These are phyloP conservation scores for Drosophila busckii DNA, from an alignment of 1,140 invertebrate genomes.

Conservation along the genomic window DNA sequence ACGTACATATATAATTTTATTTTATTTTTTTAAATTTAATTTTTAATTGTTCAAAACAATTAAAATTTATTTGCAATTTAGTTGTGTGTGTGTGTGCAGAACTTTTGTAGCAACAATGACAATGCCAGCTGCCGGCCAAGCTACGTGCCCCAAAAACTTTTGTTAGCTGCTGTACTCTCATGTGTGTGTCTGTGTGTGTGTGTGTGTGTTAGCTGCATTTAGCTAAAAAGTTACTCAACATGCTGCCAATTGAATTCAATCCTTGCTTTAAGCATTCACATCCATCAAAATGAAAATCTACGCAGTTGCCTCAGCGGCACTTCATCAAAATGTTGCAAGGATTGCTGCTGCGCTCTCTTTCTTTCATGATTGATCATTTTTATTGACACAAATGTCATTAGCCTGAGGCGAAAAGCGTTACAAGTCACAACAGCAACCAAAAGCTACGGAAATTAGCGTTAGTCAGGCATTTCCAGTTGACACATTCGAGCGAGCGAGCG, in stretches of 20 bases:
- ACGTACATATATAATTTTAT: constrained; percentile 4
- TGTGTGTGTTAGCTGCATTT: constrained; percentile 24
- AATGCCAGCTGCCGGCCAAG: constrained; percentile 46
- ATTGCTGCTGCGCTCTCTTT: neutral
- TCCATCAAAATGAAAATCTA: constrained; percentile 27
- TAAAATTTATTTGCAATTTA: constrained; percentile 66
- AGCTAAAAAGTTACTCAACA: neutral
- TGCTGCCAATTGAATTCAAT: constrained; percentile 22
- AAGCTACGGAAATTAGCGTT: constrained; percentile 62
- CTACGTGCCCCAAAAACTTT: constrained; percentile 52
- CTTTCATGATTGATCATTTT: constrained; percentile 58
- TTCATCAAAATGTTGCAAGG: constrained; percentile 2
- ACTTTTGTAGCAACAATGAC: constrained; percentile 31
- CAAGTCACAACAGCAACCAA: constrained; percentile 2
- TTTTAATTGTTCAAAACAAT: constrained; percentile 67
- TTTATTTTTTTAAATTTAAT: constrained; percentile 52
- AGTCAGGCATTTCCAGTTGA: constrained; percentile 37
- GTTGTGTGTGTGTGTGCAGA: constrained; percentile 12
- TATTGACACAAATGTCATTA: constrained; percentile 53
- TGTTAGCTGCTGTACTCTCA: neutral
- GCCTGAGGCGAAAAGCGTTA: neutral
- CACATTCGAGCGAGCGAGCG: constrained; percentile 18
- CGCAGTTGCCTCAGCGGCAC: neutral
- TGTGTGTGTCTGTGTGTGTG: too few relatives aligned
- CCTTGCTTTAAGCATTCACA: constrained; percentile 12